A percentile compares a stretch with the other conserved stretches of the same genome.
Evolutionary conservation across 2,797 vertebrate species (phyloP).

Genomic region (Lepilemur ruficaudatus): DNA sequence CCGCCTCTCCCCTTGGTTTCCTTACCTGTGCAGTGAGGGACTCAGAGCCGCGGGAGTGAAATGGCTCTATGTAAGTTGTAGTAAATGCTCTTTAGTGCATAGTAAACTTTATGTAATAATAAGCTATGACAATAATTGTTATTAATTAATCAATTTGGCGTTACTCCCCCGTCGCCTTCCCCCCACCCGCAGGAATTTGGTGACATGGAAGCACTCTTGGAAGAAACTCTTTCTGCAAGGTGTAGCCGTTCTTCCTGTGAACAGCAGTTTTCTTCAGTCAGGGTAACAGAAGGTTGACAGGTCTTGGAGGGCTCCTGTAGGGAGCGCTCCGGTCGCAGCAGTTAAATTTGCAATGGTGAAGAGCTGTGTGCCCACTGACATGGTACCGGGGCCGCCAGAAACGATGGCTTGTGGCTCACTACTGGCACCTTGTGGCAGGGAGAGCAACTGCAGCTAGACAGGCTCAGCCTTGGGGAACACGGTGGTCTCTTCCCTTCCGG

Average conservation of each 20-base stretch:
- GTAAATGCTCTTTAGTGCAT: not conserved
- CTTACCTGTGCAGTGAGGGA: not conserved
- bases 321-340: not conserved
- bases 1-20: not conserved
- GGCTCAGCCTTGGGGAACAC: rapidly evolving
- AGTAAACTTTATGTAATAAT: not conserved
- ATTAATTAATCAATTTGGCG: not conserved
- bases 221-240: not conserved
- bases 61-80: not conserved
- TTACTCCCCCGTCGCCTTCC: rapidly evolving
- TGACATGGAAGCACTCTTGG: not conserved
- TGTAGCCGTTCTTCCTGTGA: not conserved
- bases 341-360: not conserved
- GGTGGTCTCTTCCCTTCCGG: too few relatives aligned
- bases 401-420: not conserved
- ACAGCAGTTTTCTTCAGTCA: not conserved
- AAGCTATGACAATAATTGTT: not conserved
- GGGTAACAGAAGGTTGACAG: not conserved
- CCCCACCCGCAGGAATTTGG: not conserved
- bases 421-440: not conserved
- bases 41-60: not conserved
- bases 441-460: not conserved
- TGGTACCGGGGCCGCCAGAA: rapidly evolving
- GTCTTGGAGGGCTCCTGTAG: too few relatives aligned
- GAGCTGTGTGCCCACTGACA: rapidly evolving